phyloP scores from a whole-genome alignment of 2,113 vertebrate species.

The Gyps fulvus region DNA sequence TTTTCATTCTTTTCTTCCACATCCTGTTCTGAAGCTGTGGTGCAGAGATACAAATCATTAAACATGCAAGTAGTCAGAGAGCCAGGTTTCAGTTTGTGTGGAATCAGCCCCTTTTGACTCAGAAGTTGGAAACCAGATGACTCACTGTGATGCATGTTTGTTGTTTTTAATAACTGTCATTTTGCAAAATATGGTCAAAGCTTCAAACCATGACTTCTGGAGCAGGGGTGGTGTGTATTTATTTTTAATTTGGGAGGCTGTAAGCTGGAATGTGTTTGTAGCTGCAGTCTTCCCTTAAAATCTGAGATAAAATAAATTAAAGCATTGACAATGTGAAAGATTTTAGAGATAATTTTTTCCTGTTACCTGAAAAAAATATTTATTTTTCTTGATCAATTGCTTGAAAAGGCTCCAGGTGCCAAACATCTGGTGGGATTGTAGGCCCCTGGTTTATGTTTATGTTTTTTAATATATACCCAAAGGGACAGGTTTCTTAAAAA shows the following conservation, averaged over 20 bases:
- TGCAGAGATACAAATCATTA: slow-evolving; percentile 46
- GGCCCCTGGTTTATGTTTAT: slow-evolving; percentile 43
- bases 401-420: slow-evolving; percentile 57
- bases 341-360: not conserved
- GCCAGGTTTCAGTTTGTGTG: slow-evolving; percentile 62
- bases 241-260: slow-evolving; percentile 19
- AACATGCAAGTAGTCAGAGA: slow-evolving; percentile 44
- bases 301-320: not conserved
- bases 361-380: slow-evolving; percentile 2
- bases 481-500: slow-evolving; percentile 53
- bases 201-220: slow-evolving; percentile 47
- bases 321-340: not conserved
- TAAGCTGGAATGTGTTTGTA: slow-evolving; percentile 30
- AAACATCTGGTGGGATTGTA: slow-evolving; percentile 68
- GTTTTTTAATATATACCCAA: slow-evolving; percentile 43
- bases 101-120: slow-evolving; percentile 70
- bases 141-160: slow-evolving; percentile 67
- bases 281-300: not conserved
- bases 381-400: slow-evolving; percentile 50
- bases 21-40: slow-evolving; percentile 64
- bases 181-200: slow-evolving; percentile 64
- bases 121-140: slow-evolving; percentile 70
- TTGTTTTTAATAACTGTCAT: slow-evolving; percentile 70
- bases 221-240: slow-evolving; percentile 32
- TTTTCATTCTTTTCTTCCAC: slow-evolving; percentile 64